Base-by-base conservation (phyloP, 2,113 vertebrate species). In the Oreochromis niloticus region DNA sequence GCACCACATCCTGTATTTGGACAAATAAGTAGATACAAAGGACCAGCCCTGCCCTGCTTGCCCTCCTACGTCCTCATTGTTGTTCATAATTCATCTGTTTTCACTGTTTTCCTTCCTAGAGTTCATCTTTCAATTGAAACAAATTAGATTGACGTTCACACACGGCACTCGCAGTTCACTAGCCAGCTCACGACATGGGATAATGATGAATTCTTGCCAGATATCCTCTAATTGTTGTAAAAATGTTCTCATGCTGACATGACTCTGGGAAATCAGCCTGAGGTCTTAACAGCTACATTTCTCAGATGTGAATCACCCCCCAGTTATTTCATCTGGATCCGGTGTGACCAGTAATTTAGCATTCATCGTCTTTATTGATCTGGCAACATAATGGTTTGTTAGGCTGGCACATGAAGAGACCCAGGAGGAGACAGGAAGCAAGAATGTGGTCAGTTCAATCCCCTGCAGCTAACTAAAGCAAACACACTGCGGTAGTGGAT, bases 361-460 rank as follows among this genome's bases (percentile, higher is more conserved):
- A 87, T 91, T 85, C 83, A 88, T 68, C 84, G 3, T 88, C 83
- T 61, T 88, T 81, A 89, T 87, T 91, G 92, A 92, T 92, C 89
- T 92, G 91, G 87, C 61, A 87, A 50, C 83, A 87, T 92, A 87
- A 88, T 89, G 88, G 88, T 88, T 92, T 90, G 89, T 93, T 92
- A 87, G 87, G 66, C 85, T 85, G 80, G 88, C 80, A 89, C 91
- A 91, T 90, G 87, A 91, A 89, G 75, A 89, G 57, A 80, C 54
- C 57, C 84, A 30, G 52, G 79, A 84, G 86, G 88, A 90, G 83
- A 83, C 87, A 82, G 88, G 85, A 89, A 89, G 90, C 73, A 91
- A 36, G 83, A 79, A 10, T 92, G 92, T 87, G 91, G 95, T 94
- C 59, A 80, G 79, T 59, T 82, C 32, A 83, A 57, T 83, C 85